These are phyloP conservation scores for Desoria tigrina DNA, from an alignment of 2,888 invertebrate species.

Conservation along the genomic window DNA sequence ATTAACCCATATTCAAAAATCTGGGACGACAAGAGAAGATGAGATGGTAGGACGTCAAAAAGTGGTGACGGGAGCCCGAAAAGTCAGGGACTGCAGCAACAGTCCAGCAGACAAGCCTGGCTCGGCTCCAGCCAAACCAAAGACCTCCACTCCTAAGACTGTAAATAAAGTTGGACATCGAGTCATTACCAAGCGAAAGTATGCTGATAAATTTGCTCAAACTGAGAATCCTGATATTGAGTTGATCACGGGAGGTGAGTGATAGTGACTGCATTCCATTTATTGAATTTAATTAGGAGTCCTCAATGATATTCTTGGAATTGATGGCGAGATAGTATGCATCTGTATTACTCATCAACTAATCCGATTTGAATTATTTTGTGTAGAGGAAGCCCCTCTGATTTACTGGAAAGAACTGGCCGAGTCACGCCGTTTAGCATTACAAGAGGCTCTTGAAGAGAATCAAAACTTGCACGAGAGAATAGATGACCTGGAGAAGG, in stretches of 20 bases:
- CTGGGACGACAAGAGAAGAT: conserved; percentile 29
- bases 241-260: conserved; percentile 44
- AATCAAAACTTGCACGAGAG: conserved; percentile 43
- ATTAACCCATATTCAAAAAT: too few species aligned
- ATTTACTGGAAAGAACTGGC: conserved; percentile 48
- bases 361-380: not conserved
- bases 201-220: conserved; percentile 31
- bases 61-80: not conserved
- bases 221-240: conserved; percentile 39
- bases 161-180: conserved; percentile 26
- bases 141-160: conserved; percentile 18
- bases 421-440: conserved; percentile 39
- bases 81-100: too few species aligned
- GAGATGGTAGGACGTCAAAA: conserved; percentile 43
- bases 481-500: conserved; percentile 42
- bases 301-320: conserved; percentile 1
- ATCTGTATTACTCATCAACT: not conserved
- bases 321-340: not conserved
- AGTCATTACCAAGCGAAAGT: conserved; percentile 21
- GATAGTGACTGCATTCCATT: too few species aligned
- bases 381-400: conserved; percentile 36
- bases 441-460: conserved; percentile 46
- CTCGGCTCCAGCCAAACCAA: not conserved
- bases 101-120: conserved; percentile 4
- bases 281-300: not conserved